Conservation (phyloP, 2,888 invertebrate genomes). For the Stenoptilia bipunctidactyla region DNA sequence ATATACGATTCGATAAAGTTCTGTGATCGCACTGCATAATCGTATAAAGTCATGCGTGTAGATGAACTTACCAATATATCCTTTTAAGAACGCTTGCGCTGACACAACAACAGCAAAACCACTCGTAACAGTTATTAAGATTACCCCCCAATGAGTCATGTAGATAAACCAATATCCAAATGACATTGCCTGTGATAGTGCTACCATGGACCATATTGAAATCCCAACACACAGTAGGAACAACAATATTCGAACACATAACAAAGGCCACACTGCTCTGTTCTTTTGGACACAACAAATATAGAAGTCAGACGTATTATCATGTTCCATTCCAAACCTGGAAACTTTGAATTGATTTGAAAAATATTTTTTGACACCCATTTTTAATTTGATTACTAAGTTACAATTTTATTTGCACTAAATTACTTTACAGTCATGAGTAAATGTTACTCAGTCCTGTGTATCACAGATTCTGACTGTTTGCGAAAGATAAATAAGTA, state of each 20-base stretch:
- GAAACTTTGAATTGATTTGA: slow-evolving; percentile 29
- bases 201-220: slow-evolving; percentile 28
- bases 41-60: too few relatives aligned
- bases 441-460: too few relatives aligned
- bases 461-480: too few relatives aligned
- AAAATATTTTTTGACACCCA: slow-evolving; percentile 41
- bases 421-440: too few relatives aligned
- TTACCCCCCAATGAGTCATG: slow-evolving; percentile 52
- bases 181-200: slow-evolving; percentile 17
- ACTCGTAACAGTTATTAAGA: slow-evolving; percentile 33
- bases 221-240: slow-evolving; percentile 36
- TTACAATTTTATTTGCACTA: too few relatives aligned
- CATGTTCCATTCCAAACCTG: slow-evolving; percentile 34
- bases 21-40: too few relatives aligned
- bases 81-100: slow-evolving; percentile 23
- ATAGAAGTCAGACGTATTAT: slow-evolving; percentile 37
- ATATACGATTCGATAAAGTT: too few relatives aligned
- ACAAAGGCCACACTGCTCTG: slow-evolving; percentile 30
- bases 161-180: slow-evolving; percentile 40
- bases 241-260: slow-evolving; percentile 32
- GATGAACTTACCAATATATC: slow-evolving; percentile 47
- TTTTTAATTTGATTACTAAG: too few relatives aligned
- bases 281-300: slow-evolving; percentile 36
- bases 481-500: too few relatives aligned
- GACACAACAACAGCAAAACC: slow-evolving; percentile 37